phyloP scores from a whole-genome alignment of 2,888 invertebrate species.

The Choristoneura rosaceana region DNA sequence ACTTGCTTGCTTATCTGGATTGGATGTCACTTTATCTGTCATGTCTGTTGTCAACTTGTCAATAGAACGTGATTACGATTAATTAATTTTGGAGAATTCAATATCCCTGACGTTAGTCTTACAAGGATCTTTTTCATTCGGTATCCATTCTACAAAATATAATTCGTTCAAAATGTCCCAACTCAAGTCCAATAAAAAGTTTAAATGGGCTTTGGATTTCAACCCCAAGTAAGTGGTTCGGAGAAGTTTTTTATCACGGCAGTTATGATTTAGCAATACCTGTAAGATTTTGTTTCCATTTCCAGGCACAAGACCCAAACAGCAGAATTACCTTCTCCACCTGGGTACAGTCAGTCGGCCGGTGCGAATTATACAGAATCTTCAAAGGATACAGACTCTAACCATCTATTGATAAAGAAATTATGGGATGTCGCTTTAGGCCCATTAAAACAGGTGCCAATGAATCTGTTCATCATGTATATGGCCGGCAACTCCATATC shows the following conservation, averaged over 20 bases:
- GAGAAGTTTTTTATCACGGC: not conserved
- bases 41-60: not conserved
- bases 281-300: conserved; percentile 28
- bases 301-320: conserved; percentile 63
- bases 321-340: conserved; percentile 90
- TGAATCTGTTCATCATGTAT: conserved; percentile 99
- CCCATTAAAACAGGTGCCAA: conserved; percentile 98
- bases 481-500: conserved; percentile 99
- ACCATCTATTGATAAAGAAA: conserved; percentile 95
- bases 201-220: conserved; percentile 88
- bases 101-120: not conserved
- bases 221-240: conserved; percentile 80
- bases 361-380: conserved; percentile 91
- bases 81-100: not conserved
- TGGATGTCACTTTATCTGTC: not conserved
- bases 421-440: conserved; percentile 98
- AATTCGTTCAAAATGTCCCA: conserved; percentile 65
- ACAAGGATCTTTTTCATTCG: not conserved
- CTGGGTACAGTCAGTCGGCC: conserved; percentile 92
- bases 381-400: conserved; percentile 92
- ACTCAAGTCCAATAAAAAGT: conserved; percentile 78
- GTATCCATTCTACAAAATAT: not conserved
- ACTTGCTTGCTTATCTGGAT: not conserved
- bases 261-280: conserved; percentile 11
- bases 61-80: not conserved